These are phyloP conservation scores for Microctenopoma lineatum DNA, from an alignment of 2,797 vertebrate genomes.

Conservation along the genomic window DNA sequence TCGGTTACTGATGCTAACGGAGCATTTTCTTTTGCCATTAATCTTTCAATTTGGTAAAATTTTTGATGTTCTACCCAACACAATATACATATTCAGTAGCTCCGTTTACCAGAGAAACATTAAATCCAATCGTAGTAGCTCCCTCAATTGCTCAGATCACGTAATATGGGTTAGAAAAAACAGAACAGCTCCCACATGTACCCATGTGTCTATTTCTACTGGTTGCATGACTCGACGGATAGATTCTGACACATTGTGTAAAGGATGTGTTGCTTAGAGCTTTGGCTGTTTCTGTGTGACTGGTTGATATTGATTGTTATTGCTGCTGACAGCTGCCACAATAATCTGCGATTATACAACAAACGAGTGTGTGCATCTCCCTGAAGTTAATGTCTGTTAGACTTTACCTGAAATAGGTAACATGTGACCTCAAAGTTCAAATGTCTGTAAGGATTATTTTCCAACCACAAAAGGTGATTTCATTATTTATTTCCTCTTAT, in stretches of 20 bases:
- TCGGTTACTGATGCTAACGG: no score
- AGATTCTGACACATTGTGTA: background rate
- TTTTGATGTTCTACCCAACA: background rate
- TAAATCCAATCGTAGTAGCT: background rate
- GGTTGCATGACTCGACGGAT: background rate
- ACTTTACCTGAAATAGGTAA: no score
- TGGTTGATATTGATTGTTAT: constrained; percentile 6
- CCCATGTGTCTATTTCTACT: background rate
- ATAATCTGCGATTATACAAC: background rate
- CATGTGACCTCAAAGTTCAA: background rate
- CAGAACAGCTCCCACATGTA: background rate
- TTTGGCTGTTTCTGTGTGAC: constrained; percentile 8
- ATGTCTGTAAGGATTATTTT: background rate
- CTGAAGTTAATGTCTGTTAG: background rate
- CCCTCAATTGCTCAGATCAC: background rate
- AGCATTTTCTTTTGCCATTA: no score
- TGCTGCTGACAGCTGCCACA: constrained; percentile 3
- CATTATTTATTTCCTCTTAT: background rate
- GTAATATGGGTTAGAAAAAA: constrained; percentile 1
- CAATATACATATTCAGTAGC: no score
- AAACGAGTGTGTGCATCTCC: background rate
- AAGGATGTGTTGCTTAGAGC: background rate
- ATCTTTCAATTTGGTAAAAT: no score
- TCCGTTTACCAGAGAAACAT: background rate
- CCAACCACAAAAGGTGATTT: background rate